A percentile compares a stretch with the other conserved stretches of the same genome.
Evolutionary conservation across 2,888 invertebrate genomes (phyloP).

Genomic region (Seira musarum): DNA sequence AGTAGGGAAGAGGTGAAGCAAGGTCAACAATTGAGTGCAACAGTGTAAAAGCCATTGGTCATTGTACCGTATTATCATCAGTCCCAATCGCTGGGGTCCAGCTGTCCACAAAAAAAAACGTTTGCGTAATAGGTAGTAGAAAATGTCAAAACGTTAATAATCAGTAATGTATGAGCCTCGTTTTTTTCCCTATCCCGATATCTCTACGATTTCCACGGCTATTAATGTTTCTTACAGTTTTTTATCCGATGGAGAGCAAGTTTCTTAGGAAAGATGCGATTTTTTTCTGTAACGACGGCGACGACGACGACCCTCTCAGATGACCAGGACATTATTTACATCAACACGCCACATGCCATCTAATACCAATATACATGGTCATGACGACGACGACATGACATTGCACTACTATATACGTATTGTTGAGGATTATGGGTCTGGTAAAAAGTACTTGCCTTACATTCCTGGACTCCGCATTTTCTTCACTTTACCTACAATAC

Average conservation of each 20-base stretch:
- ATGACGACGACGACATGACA: background rate
- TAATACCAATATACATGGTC: slow-evolving; percentile 34
- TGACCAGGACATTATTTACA: slow-evolving; percentile 65
- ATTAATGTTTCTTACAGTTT: background rate
- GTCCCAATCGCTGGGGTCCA: slow-evolving; percentile 1
- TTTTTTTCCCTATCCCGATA: slow-evolving; percentile 33
- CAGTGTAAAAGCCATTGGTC: slow-evolving; percentile 7
- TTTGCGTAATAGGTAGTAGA: slow-evolving; percentile 21
- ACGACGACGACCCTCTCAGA: slow-evolving; percentile 53
- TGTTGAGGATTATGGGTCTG: background rate
- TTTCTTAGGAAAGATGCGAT: slow-evolving; percentile 21
- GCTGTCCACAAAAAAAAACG: background rate
- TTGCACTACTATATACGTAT: slow-evolving; percentile 7
- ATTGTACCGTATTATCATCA: background rate
- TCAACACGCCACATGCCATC: slow-evolving; percentile 62
- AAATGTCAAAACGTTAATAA: slow-evolving; percentile 51
- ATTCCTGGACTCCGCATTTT: background rate
- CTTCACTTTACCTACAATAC: background rate
- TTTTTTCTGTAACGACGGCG: slow-evolving; percentile 16
- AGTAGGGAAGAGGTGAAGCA: background rate
- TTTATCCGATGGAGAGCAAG: background rate
- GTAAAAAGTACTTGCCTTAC: too few relatives aligned
- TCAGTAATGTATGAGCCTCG: slow-evolving; percentile 53
- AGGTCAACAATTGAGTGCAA: slow-evolving; percentile 8
- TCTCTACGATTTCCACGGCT: slow-evolving; percentile 40